Percentiles rank a stretch among this genome's conserved stretches.
Conservation (phyloP, 2,113 vertebrate species). For the Anser brachyrhynchus region DNA sequence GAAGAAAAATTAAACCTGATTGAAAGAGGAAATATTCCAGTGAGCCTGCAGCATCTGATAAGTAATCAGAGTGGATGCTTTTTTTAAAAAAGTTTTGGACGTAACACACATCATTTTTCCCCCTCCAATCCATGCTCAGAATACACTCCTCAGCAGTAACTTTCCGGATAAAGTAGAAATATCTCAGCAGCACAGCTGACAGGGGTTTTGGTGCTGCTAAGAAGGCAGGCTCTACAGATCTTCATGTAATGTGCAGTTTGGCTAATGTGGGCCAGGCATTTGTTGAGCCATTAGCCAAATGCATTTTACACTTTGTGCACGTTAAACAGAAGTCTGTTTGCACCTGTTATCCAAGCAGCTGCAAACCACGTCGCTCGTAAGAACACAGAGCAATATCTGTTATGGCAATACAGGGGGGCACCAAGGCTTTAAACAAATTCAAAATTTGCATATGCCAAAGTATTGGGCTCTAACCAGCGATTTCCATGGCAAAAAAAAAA, state of each 20-base stretch:
- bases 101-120: not conserved
- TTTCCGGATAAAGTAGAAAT: not conserved
- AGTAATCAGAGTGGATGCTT: not conserved
- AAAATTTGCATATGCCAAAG: not conserved
- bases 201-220: not conserved
- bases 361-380: not conserved
- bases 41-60: slow-evolving; percentile 22
- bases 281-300: not conserved
- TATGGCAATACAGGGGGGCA: not conserved
- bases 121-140: not conserved
- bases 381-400: not conserved
- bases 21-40: slow-evolving; percentile 44
- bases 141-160: not conserved
- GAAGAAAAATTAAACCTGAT: slow-evolving; percentile 25
- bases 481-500: not conserved
- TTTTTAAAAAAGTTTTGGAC: not conserved
- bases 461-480: not conserved
- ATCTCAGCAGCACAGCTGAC: not conserved
- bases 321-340: not conserved
- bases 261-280: not conserved
- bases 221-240: not conserved
- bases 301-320: not conserved
- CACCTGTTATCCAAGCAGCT: not conserved
- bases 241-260: not conserved
- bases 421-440: not conserved